Percentiles rank a stretch among this genome's conserved stretches.
Conservation (phyloP, 2,888 invertebrate genomes). For the Drosophila gaucha region DNA sequence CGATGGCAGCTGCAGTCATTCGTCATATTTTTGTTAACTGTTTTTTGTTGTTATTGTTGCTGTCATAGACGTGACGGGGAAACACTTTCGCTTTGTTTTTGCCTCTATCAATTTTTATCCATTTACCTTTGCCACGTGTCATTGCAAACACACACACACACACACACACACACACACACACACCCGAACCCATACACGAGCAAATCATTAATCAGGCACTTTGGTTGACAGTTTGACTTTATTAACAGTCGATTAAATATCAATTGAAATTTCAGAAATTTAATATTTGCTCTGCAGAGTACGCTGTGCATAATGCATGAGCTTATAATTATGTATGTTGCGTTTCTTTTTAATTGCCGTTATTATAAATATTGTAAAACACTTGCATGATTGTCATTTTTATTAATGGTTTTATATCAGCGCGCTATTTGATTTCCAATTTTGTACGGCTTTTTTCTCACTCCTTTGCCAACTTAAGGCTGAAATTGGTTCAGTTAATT, state of each 20-base stretch:
- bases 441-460: conserved; percentile 1
- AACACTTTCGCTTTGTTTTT: conserved; percentile 24
- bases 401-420: conserved; percentile 7
- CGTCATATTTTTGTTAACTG: conserved; percentile 48
- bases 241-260: conserved; percentile 67
- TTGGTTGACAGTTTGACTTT: conserved; percentile 33
- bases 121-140: conserved; percentile 16
- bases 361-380: conserved; percentile 38
- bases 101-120: conserved; percentile 20
- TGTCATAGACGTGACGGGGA: conserved; percentile 24
- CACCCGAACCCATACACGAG: not conserved
- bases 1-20: conserved; percentile 39
- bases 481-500: conserved; percentile 37
- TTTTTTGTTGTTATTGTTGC: conserved; percentile 24
- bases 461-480: not conserved
- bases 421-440: not conserved
- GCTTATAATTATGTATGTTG: conserved; percentile 26
- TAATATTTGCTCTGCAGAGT: conserved; percentile 34
- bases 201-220: conserved; percentile 46
- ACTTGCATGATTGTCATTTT: conserved; percentile 22
- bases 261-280: conserved; percentile 67
- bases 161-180: too few relatives aligned
- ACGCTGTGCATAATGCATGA: conserved; percentile 33
- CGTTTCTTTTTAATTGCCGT: conserved; percentile 36
- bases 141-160: conserved; percentile 1